Evolutionary conservation across 2,797 vertebrate species (phyloP).

Genomic region (Dromococcyx pavoninus): DNA sequence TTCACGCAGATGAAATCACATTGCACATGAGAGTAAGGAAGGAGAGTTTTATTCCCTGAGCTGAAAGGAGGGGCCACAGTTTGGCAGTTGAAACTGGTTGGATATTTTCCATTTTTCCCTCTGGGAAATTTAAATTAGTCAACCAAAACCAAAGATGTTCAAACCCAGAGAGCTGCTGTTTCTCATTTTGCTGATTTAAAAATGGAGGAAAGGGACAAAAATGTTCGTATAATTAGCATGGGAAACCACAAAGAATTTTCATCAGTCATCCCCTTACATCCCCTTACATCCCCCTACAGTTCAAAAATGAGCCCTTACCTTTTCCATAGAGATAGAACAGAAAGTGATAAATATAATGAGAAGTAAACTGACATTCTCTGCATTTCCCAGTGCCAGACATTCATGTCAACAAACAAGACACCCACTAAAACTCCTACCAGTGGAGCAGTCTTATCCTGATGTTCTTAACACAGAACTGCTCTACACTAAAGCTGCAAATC

Average conservation of each 20-base stretch:
- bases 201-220: neutral
- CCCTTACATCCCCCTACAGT: too few species aligned
- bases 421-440: neutral
- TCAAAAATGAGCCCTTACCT: neutral
- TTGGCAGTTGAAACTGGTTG: neutral
- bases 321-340: neutral
- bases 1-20: neutral
- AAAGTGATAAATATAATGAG: neutral
- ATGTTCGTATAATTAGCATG: neutral
- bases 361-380: neutral
- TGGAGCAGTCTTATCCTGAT: neutral
- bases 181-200: neutral
- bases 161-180: neutral
- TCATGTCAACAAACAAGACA: neutral
- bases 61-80: neutral
- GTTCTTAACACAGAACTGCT: neutral
- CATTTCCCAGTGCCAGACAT: neutral
- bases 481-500: neutral
- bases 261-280: neutral
- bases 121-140: neutral
- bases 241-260: neutral
- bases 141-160: neutral
- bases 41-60: neutral
- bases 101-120: neutral
- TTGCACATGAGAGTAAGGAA: neutral